Evolutionary conservation across 2,888 invertebrate species (phyloP).

Genomic region (Caenorhabditis panamensis): DNA sequence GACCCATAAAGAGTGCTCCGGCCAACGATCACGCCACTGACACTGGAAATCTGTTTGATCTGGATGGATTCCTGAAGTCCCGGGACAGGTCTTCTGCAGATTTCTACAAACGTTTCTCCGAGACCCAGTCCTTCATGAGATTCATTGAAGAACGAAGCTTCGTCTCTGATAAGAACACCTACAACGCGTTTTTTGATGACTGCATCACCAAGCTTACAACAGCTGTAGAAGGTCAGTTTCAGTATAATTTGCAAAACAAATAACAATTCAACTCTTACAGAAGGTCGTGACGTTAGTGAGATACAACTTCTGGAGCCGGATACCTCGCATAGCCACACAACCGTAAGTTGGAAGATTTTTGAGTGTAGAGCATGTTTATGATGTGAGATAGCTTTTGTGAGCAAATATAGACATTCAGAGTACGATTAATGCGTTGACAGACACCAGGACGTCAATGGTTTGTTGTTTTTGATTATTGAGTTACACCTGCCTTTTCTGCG

Average conservation of each 20-base stretch:
- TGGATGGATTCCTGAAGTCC: constrained; percentile 89
- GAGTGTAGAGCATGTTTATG: constrained; percentile 11
- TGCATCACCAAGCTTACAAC: constrained; percentile 88
- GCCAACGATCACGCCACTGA: constrained; percentile 92
- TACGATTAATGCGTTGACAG: constrained; percentile 28
- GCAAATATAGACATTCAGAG: constrained; percentile 25
- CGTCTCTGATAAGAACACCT: constrained; percentile 94
- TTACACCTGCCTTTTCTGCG: background rate
- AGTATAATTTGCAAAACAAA: background rate
- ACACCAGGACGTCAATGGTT: constrained; percentile 44
- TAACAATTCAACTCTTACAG: constrained; percentile 30
- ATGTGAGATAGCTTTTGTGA: constrained; percentile 48
- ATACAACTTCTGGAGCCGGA: constrained; percentile 63
- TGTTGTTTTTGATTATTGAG: constrained; percentile 30
- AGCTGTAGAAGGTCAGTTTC: constrained; percentile 70
- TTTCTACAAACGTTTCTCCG: constrained; percentile 77
- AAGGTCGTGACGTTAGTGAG: constrained; percentile 41
- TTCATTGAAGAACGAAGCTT: constrained; percentile 99
- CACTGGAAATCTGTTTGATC: constrained; percentile 94
- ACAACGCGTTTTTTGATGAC: constrained; percentile 96
- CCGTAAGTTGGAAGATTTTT: constrained; percentile 54
- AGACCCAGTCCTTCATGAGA: constrained; percentile 83
- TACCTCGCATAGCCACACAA: constrained; percentile 59
- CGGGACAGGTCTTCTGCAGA: constrained; percentile 87
- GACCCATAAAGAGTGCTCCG: constrained; percentile 84